A percentile compares a stretch with the other conserved stretches of the same genome.
Conservation (phyloP, 2,113 vertebrate genomes). For the Felis chaus region DNA sequence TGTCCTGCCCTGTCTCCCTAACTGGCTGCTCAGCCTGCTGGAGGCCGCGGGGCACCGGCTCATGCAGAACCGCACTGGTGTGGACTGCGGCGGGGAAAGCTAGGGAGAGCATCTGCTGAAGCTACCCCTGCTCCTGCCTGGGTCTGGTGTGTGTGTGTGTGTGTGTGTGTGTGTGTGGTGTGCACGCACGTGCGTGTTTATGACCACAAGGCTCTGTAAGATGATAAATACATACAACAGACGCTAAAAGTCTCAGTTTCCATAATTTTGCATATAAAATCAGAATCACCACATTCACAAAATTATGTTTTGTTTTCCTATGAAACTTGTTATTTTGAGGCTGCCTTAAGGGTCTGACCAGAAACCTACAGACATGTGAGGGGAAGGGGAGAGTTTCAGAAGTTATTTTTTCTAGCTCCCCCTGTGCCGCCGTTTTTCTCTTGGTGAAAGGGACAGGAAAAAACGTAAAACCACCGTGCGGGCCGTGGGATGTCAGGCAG, state of each 20-base stretch:
- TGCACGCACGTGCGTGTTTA: background rate
- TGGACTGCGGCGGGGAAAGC: background rate
- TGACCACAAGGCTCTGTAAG: background rate
- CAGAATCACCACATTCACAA: constrained; percentile 52
- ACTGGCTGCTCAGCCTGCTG: background rate
- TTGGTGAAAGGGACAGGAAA: background rate
- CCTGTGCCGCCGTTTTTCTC: background rate
- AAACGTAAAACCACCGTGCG: background rate
- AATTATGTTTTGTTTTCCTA: background rate
- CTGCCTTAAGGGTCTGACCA: background rate
- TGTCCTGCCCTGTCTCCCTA: constrained; percentile 36
- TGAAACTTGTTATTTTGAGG: background rate
- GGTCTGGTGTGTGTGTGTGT: background rate
- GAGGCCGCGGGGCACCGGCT: background rate
- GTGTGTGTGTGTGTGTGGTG: too few relatives aligned
- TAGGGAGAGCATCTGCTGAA: background rate
- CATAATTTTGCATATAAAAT: constrained; percentile 8
- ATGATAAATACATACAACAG: background rate
- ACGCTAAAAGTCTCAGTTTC: background rate
- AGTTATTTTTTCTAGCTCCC: background rate
- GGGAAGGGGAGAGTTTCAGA: background rate
- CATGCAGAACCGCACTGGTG: background rate
- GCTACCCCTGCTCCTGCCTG: background rate
- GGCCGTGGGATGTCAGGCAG: background rate
- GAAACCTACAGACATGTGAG: background rate